A percentile compares a stretch with the other conserved stretches of the same genome.
These are phyloP conservation scores for Ptilorrhoa leucosticta DNA, from an alignment of 2,113 vertebrate species.

Conservation along the genomic window DNA sequence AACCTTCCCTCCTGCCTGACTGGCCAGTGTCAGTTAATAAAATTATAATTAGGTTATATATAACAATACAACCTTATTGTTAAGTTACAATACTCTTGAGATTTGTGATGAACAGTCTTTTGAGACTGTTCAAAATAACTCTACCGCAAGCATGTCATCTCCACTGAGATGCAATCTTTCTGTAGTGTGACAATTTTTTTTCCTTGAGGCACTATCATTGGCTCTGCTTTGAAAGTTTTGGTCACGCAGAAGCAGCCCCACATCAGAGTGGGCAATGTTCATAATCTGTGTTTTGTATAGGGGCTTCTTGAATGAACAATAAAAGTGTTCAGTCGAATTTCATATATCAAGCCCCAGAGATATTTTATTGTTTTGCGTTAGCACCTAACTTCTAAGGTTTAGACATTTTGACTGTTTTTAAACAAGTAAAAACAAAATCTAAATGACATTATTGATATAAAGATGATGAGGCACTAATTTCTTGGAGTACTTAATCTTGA, in stretches of 20 bases:
- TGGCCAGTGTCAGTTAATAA: neutral
- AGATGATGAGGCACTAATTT: neutral
- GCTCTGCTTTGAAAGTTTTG: neutral
- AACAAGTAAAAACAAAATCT: neutral
- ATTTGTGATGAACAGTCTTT: neutral
- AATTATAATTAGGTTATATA: neutral
- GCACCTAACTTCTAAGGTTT: neutral
- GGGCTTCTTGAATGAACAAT: neutral
- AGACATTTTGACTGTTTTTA: neutral
- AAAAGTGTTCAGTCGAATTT: neutral
- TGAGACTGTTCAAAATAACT: neutral
- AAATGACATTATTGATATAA: neutral
- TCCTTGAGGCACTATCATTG: neutral
- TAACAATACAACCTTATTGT: neutral
- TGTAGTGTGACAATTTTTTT: neutral
- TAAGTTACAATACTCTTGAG: neutral
- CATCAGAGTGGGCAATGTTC: neutral
- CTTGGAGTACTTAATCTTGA: neutral
- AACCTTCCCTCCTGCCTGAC: neutral
- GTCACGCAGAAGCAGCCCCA: neutral
- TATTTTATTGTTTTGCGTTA: neutral
- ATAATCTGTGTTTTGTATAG: neutral
- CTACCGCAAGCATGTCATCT: neutral
- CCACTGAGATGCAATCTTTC: neutral
- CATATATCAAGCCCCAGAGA: neutral